A percentile compares a stretch with the other conserved stretches of the same genome.
Conservation (phyloP, 2,797 vertebrate genomes). For the Gambusia yucatana region DNA sequence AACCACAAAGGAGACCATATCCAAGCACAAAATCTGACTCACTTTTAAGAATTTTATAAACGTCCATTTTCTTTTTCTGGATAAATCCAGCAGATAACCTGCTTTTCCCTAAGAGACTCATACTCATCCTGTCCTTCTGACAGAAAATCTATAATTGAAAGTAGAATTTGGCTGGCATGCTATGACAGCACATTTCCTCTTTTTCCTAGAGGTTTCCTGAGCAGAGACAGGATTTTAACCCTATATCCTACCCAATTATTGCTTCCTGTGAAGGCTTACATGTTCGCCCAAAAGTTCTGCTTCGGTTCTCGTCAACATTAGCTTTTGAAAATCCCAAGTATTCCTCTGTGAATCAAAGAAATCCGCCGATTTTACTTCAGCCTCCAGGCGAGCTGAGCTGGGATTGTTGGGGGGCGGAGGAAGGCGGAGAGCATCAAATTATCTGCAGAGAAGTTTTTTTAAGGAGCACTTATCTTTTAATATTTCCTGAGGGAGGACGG, state of each 20-base stretch:
- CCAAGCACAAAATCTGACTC: not conserved
- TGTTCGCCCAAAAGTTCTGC: constrained; percentile 26
- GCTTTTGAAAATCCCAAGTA: constrained; percentile 16
- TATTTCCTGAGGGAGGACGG: constrained; percentile 39
- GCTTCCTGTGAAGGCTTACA: constrained; percentile 7
- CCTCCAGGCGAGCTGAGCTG: constrained; percentile 16
- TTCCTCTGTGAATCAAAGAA: constrained; percentile 20
- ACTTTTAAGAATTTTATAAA: not conserved
- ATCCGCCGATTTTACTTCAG: constrained; percentile 3
- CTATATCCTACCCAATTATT: not conserved
- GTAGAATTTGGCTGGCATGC: not conserved
- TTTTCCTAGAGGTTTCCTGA: constrained; percentile 9
- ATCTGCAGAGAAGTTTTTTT: constrained; percentile 34
- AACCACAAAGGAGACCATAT: not conserved
- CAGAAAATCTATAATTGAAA: not conserved
- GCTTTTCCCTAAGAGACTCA: not conserved
- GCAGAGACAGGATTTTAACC: constrained; percentile 5
- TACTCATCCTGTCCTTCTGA: not conserved
- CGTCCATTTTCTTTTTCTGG: not conserved
- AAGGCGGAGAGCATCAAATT: constrained; percentile 41
- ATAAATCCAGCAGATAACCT: not conserved
- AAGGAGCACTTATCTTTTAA: constrained; percentile 43
- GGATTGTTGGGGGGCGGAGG: constrained; percentile 11
- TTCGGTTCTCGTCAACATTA: constrained; percentile 9
- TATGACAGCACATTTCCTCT: not conserved